Percentiles rank a stretch among this genome's conserved stretches.
These are phyloP conservation scores for Nomada fucata DNA, from an alignment of 2,888 invertebrate genomes.

Conservation along the genomic window DNA sequence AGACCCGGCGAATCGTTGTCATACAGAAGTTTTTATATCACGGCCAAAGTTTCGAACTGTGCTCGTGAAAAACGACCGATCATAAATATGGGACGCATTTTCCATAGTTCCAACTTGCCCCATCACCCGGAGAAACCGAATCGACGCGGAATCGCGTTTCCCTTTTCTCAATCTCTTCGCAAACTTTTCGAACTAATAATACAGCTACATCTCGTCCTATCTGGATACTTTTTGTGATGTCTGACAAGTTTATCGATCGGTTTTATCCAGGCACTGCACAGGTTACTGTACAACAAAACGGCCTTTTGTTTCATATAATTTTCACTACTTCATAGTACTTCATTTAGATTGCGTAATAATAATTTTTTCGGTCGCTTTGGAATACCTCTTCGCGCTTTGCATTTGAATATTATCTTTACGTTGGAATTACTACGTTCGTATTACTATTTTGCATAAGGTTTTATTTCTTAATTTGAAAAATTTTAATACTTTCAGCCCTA, in stretches of 20 bases:
- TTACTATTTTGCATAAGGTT: no score
- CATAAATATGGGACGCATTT: constrained; percentile 27
- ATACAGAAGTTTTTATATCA: constrained; percentile 18
- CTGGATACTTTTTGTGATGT: background rate
- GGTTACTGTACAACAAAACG: no score
- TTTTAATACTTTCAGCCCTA: no score
- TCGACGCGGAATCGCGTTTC: background rate
- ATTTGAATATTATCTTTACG: no score
- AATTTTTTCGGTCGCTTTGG: no score
- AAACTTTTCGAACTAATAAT: constrained; percentile 2
- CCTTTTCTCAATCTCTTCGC: background rate
- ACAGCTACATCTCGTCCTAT: background rate
- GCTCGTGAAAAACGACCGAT: constrained; percentile 14
- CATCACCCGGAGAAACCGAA: background rate
- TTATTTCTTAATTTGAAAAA: no score
- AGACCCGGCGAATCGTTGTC: background rate
- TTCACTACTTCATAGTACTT: no score
- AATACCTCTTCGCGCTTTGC: no score
- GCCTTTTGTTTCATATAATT: no score
- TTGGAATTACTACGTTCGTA: no score
- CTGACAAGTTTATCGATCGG: background rate
- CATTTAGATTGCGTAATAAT: no score
- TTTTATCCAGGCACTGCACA: no score
- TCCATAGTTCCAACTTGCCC: background rate
- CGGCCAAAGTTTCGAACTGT: constrained; percentile 8